A percentile compares a stretch with the other conserved stretches of the same genome.
Conservation (phyloP, 2,797 vertebrate genomes). For the Nyctibius grandis region DNA sequence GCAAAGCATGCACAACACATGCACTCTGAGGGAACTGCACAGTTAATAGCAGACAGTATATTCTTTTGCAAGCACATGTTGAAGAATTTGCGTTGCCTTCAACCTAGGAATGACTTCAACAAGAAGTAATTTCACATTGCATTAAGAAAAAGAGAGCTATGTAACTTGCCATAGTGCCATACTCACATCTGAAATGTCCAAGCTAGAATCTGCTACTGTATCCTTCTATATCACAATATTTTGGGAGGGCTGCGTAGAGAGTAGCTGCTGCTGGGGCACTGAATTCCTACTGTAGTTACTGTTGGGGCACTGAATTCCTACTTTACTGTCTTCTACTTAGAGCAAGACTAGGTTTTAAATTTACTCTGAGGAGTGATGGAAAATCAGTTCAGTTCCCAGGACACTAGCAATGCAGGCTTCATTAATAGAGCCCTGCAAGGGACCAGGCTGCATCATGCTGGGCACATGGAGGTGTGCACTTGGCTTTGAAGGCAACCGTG, state of each 20-base stretch:
- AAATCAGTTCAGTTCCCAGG: not conserved
- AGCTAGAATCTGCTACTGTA: not conserved
- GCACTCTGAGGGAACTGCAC: not conserved
- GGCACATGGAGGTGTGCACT: not conserved
- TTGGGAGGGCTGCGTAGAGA: not conserved
- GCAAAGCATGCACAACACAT: not conserved
- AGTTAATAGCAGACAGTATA: accelerated
- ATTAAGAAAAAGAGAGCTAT: not conserved
- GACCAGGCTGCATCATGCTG: not conserved
- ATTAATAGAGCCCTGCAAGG: not conserved
- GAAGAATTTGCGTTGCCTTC: not conserved
- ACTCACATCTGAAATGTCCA: not conserved
- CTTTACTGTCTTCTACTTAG: not conserved
- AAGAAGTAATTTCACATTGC: not conserved
- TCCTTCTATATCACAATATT: not conserved
- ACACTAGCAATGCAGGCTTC: not conserved
- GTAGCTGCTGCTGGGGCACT: not conserved
- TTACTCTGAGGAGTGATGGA: not conserved
- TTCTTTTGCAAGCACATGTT: not conserved
- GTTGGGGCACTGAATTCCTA: not conserved
- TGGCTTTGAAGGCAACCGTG: not conserved
- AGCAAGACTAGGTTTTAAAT: not conserved
- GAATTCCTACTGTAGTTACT: not conserved
- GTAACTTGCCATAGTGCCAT: not conserved
- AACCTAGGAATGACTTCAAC: not conserved